A percentile compares a stretch with the other conserved stretches of the same genome.
Evolutionary conservation across 2,113 vertebrate genomes (phyloP).

Genomic region (Ranitomeya imitator): DNA sequence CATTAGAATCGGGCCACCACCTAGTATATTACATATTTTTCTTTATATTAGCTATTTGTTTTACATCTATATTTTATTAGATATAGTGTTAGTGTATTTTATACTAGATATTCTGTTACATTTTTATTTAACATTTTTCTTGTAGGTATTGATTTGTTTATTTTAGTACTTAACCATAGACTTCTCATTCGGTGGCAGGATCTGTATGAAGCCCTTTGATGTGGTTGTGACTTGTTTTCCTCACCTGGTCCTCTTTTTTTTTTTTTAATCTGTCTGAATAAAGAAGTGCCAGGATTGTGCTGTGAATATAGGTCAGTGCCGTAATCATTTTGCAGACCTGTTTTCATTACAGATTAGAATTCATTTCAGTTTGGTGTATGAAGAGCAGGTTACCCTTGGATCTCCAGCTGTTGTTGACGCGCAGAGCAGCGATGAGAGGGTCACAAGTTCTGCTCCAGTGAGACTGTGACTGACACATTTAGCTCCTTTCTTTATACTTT

Average conservation of each 20-base stretch:
- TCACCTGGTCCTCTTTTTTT: background rate
- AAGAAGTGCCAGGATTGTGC: background rate
- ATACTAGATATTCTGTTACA: too few species aligned
- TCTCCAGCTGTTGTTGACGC: constrained; percentile 12
- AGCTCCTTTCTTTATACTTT: background rate
- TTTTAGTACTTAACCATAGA: too few species aligned
- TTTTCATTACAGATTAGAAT: constrained; percentile 13
- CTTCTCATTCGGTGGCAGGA: too few species aligned
- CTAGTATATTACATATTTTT: too few species aligned
- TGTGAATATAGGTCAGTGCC: constrained; percentile 29
- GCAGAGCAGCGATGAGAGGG: background rate
- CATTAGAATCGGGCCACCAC: too few species aligned
- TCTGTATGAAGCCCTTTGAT: background rate
- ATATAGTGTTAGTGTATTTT: too few species aligned
- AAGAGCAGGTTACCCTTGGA: background rate
- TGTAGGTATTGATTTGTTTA: too few species aligned
- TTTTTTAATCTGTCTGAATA: background rate
- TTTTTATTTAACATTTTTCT: too few species aligned
- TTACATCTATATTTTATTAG: too few species aligned
- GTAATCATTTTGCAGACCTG: constrained; percentile 18
- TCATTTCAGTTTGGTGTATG: background rate
- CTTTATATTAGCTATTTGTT: too few species aligned
- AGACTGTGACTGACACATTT: background rate
- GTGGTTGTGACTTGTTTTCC: background rate
- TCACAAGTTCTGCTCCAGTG: background rate